Percentiles rank a stretch among this genome's conserved stretches.
These are phyloP conservation scores for Stratiolaelaps scimitus DNA, from an alignment of 1,140 invertebrate genomes.

Conservation along the genomic window DNA sequence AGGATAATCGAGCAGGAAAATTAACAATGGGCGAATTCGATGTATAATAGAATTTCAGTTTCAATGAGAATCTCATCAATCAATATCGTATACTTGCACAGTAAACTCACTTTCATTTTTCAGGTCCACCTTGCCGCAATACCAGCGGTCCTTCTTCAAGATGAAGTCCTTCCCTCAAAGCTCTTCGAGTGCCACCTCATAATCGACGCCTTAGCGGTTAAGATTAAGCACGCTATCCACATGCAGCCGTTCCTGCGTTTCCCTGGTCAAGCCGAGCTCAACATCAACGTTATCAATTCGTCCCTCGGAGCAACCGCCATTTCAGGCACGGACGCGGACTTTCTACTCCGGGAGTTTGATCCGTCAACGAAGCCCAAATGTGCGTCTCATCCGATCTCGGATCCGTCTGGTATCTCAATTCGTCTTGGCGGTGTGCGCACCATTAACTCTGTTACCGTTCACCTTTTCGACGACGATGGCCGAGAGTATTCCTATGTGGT, in stretches of 20 bases:
- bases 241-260: conserved; percentile 4
- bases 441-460: not conserved
- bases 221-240: not conserved
- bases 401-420: conserved; percentile 1
- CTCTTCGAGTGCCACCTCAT: conserved; percentile 3
- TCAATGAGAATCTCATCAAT: too few relatives aligned
- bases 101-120: not conserved
- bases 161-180: conserved; percentile 25
- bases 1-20: too few relatives aligned
- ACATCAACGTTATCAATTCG: conserved; percentile 10
- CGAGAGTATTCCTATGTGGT: conserved; percentile 1
- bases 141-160: not conserved
- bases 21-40: too few relatives aligned
- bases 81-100: too few relatives aligned
- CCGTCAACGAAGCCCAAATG: not conserved
- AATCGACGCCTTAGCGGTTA: conserved; percentile 4
- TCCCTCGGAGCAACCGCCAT: not conserved
- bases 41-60: too few relatives aligned
- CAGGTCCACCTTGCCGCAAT: conserved; percentile 20
- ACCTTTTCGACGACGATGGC: conserved; percentile 19
- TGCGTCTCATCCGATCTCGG: conserved; percentile 1
- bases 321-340: conserved; percentile 4
- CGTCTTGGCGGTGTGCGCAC: not conserved
- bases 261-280: not conserved
- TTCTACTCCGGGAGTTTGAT: conserved; percentile 1